Base-by-base conservation (phyloP, 2,888 invertebrate species). In the Oscheius myriophilus region DNA sequence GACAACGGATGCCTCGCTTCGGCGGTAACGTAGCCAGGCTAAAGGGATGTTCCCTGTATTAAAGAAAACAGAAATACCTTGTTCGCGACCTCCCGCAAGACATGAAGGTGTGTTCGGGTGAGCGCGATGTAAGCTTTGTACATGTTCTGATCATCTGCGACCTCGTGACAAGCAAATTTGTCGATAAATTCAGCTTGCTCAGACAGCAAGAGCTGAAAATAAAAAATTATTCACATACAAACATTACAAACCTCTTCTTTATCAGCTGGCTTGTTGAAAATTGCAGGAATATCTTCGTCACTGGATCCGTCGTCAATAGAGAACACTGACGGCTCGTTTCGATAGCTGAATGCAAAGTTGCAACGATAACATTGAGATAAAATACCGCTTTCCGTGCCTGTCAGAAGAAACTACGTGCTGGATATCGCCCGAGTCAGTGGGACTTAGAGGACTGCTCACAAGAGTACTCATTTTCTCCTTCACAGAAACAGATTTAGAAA, bases 151-250 rank as follows among this genome's bases (percentile, higher is more conserved):
- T 69, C 75, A 41, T 70, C 65, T 87, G 93, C 92, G 18, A 96
- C 92, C 89, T 96, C 95, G 88, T 94, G 92, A 87, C 96, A 96
- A 79, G 92, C 91, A 87, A 95, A 96, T 78, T 92, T 91, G 85
- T 92, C 92, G 65, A 94, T 90, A 49, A 95, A 90, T 83, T 93
- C 93, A 0, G 93, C 91, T 86, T 92, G 92, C 86, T 69, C 64
- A 0, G 73, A 70, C 9, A 78, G 67, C 2, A 76, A 69, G 23
- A 79, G 66, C 75, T 76, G 59, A 23, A 71, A 67, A 49, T 33
- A 21, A 42, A 3, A 6, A 14, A 45, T n/a, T n/a, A n/a, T n/a
- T n/a, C n/a, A n/a, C n/a, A n/a, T n/a, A n/a, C n/a, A n/a, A n/a
- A n/a, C n/a, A 59, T 23, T 33, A 18, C 26, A 14, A 21, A 78